phyloP scores from a whole-genome alignment of 2,113 vertebrate species.

The Scomber japonicus region DNA sequence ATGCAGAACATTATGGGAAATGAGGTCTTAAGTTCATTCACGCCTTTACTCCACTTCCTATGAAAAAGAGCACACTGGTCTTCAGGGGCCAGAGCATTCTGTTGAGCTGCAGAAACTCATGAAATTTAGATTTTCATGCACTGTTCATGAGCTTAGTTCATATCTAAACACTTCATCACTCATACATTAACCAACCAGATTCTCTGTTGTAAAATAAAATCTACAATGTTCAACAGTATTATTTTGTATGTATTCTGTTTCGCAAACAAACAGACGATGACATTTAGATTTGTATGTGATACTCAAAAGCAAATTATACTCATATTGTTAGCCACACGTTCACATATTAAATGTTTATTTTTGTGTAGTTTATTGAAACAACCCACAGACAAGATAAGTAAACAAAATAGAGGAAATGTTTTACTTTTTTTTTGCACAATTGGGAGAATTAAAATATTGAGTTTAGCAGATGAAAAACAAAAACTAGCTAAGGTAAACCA shows the following conservation, averaged over 20 bases:
- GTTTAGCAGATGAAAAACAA: too few species aligned
- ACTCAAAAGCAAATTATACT: too few species aligned
- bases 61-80: constrained; percentile 14
- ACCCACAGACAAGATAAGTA: too few species aligned
- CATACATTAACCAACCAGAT: background rate
- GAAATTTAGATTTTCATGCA: constrained; percentile 55
- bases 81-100: constrained; percentile 10
- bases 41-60: constrained; percentile 6
- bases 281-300: background rate
- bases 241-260: background rate
- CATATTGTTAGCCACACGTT: too few species aligned
- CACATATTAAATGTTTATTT: background rate
- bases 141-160: constrained; percentile 37
- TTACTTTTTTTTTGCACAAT: too few species aligned
- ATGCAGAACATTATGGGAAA: constrained; percentile 40
- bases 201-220: background rate
- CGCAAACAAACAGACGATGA: background rate
- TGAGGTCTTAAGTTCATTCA: constrained; percentile 37
- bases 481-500: too few species aligned
- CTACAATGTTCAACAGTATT: background rate
- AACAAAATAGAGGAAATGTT: too few species aligned
- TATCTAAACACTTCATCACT: constrained; percentile 32
- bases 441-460: too few species aligned
- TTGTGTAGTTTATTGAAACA: background rate
- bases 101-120: constrained; percentile 20